A percentile compares a stretch with the other conserved stretches of the same genome.
Evolutionary conservation across 2,888 invertebrate genomes (phyloP).

Genomic region (Rhagonycha fulva): DNA sequence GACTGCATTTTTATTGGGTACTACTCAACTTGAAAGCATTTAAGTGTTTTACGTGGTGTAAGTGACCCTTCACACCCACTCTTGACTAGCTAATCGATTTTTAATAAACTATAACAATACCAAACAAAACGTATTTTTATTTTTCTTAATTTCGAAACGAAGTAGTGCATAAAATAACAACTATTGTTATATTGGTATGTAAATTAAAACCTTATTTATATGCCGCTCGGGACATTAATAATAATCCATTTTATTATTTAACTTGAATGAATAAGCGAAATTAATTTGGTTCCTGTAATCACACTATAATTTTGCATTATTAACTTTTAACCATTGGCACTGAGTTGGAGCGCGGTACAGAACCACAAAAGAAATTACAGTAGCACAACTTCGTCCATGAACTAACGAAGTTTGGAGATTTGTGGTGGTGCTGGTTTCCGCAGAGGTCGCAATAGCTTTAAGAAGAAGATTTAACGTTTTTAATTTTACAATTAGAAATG

Average conservation of each 20-base stretch:
- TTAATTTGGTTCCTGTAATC: neutral
- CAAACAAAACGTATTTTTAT: slow-evolving; percentile 8
- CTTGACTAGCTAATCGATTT: slow-evolving; percentile 16
- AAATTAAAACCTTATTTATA: slow-evolving; percentile 5
- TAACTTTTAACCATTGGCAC: neutral
- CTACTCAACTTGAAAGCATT: neutral
- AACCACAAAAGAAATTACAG: neutral
- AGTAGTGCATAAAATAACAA: slow-evolving; percentile 19
- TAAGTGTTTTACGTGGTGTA: neutral
- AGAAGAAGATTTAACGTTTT: no score
- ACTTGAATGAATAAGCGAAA: neutral
- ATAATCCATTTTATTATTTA: neutral
- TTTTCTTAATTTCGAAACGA: slow-evolving; percentile 17
- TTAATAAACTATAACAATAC: slow-evolving; percentile 15
- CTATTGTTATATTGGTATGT: slow-evolving; percentile 13
- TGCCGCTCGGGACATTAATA: neutral
- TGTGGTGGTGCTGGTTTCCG: neutral
- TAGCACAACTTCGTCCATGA: neutral
- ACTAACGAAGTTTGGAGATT: neutral
- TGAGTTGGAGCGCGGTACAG: neutral
- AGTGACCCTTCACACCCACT: slow-evolving; percentile 10
- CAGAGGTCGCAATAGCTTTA: no score
- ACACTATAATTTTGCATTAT: neutral
- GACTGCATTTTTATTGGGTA: neutral
- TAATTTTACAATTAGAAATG: no score